Evolutionary conservation across 2,113 vertebrate genomes (phyloP).

Genomic region (Struthidea cinerea): DNA sequence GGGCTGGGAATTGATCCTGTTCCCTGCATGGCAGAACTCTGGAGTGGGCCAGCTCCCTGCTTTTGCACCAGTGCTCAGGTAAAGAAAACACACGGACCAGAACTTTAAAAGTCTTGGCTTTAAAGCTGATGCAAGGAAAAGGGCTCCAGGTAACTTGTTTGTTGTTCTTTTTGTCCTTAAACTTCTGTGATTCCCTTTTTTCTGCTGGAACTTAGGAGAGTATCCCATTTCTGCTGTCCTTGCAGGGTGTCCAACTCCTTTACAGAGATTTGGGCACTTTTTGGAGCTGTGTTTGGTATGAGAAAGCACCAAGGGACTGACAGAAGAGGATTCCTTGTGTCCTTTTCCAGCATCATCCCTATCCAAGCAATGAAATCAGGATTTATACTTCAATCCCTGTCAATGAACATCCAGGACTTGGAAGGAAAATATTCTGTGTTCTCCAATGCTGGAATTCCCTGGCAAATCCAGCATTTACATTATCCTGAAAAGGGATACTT

Average conservation of each 20-base stretch:
- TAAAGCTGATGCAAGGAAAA: neutral
- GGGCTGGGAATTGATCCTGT: conserved; percentile 27
- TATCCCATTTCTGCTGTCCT: neutral
- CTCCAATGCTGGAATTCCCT: neutral
- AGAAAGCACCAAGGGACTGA: neutral
- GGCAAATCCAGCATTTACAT: neutral
- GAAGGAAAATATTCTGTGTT: neutral
- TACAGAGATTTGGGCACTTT: neutral
- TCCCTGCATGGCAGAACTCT: neutral
- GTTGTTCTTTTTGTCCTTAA: neutral
- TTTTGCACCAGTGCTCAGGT: neutral
- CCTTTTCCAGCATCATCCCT: neutral
- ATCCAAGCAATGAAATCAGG: neutral
- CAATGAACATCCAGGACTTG: neutral
- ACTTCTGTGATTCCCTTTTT: neutral
- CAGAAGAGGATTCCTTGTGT: neutral
- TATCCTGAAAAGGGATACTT: neutral
- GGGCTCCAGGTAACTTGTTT: neutral
- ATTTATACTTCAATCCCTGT: neutral
- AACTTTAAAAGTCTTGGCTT: neutral
- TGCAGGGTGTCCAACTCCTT: neutral
- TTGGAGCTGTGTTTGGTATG: neutral
- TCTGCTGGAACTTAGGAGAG: neutral
- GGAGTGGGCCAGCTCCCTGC: neutral
- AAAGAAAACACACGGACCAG: neutral